Percentiles rank a stretch among this genome's conserved stretches.
Evolutionary conservation across 2,888 invertebrate genomes (phyloP).

Genomic region (Molorchus minor): DNA sequence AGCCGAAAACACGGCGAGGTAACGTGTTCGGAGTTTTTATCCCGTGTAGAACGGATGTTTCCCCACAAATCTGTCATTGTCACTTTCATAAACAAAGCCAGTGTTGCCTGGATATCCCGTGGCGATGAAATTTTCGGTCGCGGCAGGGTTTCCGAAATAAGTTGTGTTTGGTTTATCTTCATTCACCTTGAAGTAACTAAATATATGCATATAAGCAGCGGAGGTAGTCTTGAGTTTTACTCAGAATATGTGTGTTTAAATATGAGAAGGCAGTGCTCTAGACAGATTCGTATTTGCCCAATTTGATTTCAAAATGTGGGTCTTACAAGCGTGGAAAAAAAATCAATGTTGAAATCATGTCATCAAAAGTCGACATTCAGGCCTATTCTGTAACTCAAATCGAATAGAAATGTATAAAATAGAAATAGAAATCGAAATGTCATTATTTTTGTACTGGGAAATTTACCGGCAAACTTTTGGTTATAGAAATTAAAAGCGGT

Average conservation of each 20-base stretch:
- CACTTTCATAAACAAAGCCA: slow-evolving; percentile 43
- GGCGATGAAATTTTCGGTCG: slow-evolving; percentile 43
- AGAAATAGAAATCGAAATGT: too few relatives aligned
- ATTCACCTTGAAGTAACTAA: slow-evolving; percentile 20
- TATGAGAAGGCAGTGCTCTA: too few relatives aligned
- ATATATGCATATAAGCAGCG: slow-evolving; percentile 4
- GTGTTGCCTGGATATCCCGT: slow-evolving; percentile 41
- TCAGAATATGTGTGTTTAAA: not conserved
- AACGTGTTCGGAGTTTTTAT: slow-evolving; percentile 22
- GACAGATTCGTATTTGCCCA: not conserved
- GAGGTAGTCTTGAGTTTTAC: slow-evolving; percentile 7
- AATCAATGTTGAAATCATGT: too few relatives aligned
- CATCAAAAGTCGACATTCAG: too few relatives aligned
- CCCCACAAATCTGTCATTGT: slow-evolving; percentile 41
- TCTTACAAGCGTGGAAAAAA: not conserved
- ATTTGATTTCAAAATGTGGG: too few relatives aligned
- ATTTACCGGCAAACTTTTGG: too few relatives aligned
- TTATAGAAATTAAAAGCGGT: too few relatives aligned
- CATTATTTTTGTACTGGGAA: too few relatives aligned
- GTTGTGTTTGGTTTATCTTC: slow-evolving; percentile 45
- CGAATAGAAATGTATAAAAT: too few relatives aligned
- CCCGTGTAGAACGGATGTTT: slow-evolving; percentile 17
- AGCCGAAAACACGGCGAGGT: slow-evolving; percentile 30
- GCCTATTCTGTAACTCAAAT: too few relatives aligned
- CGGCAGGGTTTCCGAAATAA: slow-evolving; percentile 40